Percentiles rank a stretch among this genome's conserved stretches.
phyloP scores from a whole-genome alignment of 2,888 invertebrate genomes.

The Pomacea canaliculata region DNA sequence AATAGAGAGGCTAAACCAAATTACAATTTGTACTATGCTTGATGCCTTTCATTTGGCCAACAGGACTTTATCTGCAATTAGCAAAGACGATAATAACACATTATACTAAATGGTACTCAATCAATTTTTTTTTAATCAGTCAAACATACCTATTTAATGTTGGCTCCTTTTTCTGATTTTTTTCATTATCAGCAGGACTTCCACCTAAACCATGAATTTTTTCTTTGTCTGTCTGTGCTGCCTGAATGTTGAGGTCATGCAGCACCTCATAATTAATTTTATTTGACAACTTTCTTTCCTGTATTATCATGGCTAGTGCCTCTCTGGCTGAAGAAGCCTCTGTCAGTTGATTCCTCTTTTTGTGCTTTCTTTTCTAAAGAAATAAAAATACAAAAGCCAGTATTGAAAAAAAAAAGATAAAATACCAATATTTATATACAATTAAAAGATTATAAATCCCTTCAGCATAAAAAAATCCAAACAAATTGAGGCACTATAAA shows the following conservation, averaged over 20 bases:
- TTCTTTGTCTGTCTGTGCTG: neutral
- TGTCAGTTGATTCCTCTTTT: constrained; percentile 35
- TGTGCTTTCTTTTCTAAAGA: constrained; percentile 51
- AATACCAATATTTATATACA: neutral
- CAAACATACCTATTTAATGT: constrained; percentile 1
- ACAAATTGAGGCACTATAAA: too few species aligned
- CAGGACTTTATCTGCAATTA: too few species aligned
- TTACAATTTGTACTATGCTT: too few species aligned
- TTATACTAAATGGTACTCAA: too few species aligned
- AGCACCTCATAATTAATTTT: constrained; percentile 99
- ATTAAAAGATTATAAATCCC: neutral
- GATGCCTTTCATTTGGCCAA: too few species aligned
- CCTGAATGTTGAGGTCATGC: constrained; percentile 76
- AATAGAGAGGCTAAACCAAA: too few species aligned
- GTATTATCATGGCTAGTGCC: constrained; percentile 95
- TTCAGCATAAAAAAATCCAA: too few species aligned
- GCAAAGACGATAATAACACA: too few species aligned
- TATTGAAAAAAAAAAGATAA: neutral
- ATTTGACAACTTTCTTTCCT: constrained; percentile 93
- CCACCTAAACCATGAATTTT: neutral
- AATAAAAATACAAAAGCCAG: neutral
- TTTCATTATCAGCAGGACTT: neutral
- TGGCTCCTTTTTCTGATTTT: constrained; percentile 4
- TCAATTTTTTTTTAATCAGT: too few species aligned
- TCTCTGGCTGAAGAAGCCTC: constrained; percentile 77